Evolutionary conservation across 2,113 vertebrate genomes (phyloP).

Genomic region (Peucedramus taeniatus): DNA sequence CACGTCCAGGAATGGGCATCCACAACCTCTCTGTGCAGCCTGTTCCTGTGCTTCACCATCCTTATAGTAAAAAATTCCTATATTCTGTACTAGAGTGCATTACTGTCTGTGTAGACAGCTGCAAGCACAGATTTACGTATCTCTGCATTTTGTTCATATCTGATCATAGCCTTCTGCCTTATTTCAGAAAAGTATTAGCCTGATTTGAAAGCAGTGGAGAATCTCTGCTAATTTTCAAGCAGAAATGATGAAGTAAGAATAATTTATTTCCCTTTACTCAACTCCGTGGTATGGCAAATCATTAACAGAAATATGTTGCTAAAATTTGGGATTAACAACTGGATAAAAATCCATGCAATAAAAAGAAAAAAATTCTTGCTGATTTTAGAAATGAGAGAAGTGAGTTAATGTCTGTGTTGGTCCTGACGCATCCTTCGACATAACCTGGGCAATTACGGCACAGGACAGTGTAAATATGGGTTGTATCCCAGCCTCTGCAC

Average conservation of each 20-base stretch:
- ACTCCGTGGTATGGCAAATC: background rate
- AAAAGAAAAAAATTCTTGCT: background rate
- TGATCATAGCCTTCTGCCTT: background rate
- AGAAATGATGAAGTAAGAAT: background rate
- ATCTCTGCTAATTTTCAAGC: background rate
- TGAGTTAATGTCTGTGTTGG: background rate
- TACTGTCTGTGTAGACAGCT: background rate
- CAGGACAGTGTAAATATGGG: fast-evolving
- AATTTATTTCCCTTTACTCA: background rate
- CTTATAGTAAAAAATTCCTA: background rate
- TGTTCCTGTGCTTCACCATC: background rate
- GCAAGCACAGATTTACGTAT: background rate
- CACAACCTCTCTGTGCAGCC: background rate
- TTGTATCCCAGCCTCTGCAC: background rate
- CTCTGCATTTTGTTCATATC: background rate
- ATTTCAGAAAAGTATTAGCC: background rate
- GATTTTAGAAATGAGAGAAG: background rate
- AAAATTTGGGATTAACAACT: background rate
- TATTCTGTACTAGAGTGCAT: background rate
- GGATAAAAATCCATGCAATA: background rate
- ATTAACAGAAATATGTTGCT: background rate
- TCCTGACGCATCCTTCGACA: background rate
- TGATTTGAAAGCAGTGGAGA: background rate
- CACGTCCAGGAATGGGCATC: background rate
- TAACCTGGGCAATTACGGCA: background rate